A percentile compares a stretch with the other conserved stretches of the same genome.
Evolutionary conservation across 2,797 vertebrate species (phyloP).

Genomic region (Prunella strophiata): DNA sequence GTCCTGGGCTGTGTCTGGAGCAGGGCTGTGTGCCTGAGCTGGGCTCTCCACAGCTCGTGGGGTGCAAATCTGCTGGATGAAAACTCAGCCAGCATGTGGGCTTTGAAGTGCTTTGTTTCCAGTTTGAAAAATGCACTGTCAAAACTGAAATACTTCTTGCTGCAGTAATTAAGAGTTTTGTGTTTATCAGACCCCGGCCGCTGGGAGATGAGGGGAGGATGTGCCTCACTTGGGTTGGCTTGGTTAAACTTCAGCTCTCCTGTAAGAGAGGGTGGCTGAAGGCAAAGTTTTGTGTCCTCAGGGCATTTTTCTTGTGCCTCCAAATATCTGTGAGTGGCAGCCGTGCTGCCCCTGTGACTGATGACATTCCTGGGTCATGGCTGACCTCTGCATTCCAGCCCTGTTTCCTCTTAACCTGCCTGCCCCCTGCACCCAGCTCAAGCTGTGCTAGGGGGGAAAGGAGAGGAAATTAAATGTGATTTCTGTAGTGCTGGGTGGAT

Average conservation of each 20-base stretch:
- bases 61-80: background rate
- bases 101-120: background rate
- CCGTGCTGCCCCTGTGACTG: constrained; percentile 47
- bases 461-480: background rate
- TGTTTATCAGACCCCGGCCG: background rate
- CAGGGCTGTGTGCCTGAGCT: background rate
- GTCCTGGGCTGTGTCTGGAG: background rate
- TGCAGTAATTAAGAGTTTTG: background rate
- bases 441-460: background rate
- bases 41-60: background rate
- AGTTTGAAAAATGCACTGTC: background rate
- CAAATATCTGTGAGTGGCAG: background rate
- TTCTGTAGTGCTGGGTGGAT: background rate
- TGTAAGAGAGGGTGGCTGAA: background rate
- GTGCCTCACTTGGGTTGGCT: fast-evolving
- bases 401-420: constrained; percentile 42
- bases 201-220: background rate
- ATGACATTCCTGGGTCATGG: constrained; percentile 38
- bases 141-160: background rate
- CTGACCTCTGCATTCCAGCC: constrained; percentile 56
- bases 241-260: background rate
- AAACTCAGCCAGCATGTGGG: background rate
- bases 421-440: constrained; percentile 2
- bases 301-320: constrained; percentile 39
- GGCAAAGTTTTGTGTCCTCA: constrained; percentile 8